Conservation (phyloP, 2,797 vertebrate genomes). For the Enteromius unitaeniatus region DNA sequence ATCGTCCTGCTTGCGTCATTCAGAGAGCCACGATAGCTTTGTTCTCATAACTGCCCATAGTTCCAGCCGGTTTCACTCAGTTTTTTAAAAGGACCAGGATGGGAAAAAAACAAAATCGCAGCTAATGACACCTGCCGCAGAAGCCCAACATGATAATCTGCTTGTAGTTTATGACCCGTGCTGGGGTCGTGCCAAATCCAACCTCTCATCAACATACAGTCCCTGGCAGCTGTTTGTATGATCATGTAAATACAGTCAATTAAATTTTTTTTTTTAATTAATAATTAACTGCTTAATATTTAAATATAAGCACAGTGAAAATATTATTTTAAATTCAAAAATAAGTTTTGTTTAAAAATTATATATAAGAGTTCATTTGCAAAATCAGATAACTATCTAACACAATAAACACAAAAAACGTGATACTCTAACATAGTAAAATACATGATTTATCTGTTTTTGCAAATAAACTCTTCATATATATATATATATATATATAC, state of each 20-base stretch:
- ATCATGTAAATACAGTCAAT: background rate
- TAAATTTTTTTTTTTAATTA: too few relatives aligned
- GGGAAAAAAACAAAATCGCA: background rate
- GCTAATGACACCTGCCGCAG: background rate
- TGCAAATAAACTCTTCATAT: too few relatives aligned
- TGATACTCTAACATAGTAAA: too few relatives aligned
- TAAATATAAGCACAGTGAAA: background rate
- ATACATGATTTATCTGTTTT: too few relatives aligned
- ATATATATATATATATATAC: too few relatives aligned
- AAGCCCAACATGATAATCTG: background rate
- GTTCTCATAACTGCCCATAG: background rate
- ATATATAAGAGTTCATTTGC: too few relatives aligned
- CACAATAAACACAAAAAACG: too few relatives aligned
- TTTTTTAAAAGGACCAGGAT: background rate
- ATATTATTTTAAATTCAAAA: background rate
- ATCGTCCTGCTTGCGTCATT: background rate
- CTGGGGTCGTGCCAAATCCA: background rate
- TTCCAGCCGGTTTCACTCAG: background rate
- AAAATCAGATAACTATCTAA: too few relatives aligned
- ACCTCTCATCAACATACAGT: background rate
- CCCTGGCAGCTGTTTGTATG: slow-evolving; percentile 2
- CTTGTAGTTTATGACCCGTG: slow-evolving; percentile 1
- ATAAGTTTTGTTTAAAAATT: background rate
- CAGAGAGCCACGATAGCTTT: background rate
- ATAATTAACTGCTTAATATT: background rate